phyloP scores from a whole-genome alignment of 2,888 invertebrate genomes.

The Hoplodrina ambigua region DNA sequence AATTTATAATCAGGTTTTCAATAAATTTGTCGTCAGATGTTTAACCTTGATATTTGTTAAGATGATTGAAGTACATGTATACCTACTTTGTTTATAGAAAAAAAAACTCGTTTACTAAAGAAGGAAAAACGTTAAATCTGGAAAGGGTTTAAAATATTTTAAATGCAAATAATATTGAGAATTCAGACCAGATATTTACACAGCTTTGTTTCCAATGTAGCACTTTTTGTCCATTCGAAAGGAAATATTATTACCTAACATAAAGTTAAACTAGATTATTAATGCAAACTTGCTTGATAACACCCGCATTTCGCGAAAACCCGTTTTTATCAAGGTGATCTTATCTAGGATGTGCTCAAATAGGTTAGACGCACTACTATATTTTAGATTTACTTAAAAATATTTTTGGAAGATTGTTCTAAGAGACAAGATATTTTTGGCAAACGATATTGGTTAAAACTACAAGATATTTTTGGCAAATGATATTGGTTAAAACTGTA shows the following conservation, averaged over 20 bases:
- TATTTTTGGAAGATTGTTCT: background rate
- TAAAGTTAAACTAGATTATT: slow-evolving; percentile 20
- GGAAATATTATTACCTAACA: background rate
- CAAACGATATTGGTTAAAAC: background rate
- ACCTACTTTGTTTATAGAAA: slow-evolving; percentile 27
- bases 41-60: slow-evolving; percentile 63
- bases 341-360: slow-evolving; percentile 68
- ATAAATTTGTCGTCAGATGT: slow-evolving; percentile 51
- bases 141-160: background rate
- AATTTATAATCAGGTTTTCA: slow-evolving; percentile 59
- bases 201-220: slow-evolving; percentile 2
- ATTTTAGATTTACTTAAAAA: slow-evolving; percentile 5
- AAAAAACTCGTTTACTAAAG: slow-evolving; percentile 26
- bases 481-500: too few species aligned
- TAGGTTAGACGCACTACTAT: slow-evolving; percentile 54
- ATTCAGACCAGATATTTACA: background rate
- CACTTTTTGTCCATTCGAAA: slow-evolving; percentile 1
- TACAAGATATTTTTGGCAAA: slow-evolving; percentile 9
- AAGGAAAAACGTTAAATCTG: slow-evolving; percentile 3
- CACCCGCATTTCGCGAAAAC: slow-evolving; percentile 72
- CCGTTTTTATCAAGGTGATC: slow-evolving; percentile 72
- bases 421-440: slow-evolving; percentile 9
- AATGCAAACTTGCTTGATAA: slow-evolving; percentile 65
- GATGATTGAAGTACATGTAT: slow-evolving; percentile 44
- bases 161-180: background rate